These are phyloP conservation scores for Daktulosphaira vitifoliae DNA, from an alignment of 1,140 invertebrate species.

Conservation along the genomic window DNA sequence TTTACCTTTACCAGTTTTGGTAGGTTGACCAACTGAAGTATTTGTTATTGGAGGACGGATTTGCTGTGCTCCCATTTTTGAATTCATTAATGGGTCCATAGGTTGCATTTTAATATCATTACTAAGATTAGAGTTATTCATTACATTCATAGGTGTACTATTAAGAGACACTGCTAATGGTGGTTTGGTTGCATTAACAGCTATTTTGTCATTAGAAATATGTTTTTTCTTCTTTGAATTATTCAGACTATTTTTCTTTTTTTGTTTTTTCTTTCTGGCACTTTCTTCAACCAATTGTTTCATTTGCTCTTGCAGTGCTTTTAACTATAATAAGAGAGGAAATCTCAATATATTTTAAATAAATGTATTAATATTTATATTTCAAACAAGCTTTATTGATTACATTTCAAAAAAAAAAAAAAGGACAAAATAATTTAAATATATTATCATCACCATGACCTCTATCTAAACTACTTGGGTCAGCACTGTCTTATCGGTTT, in stretches of 20 bases:
- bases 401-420: too few species aligned
- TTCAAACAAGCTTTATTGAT: background rate
- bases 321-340: slow-evolving; percentile 51
- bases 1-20: slow-evolving; percentile 51
- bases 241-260: slow-evolving; percentile 62
- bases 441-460: too few species aligned
- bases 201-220: slow-evolving; percentile 14
- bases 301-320: slow-evolving; percentile 88
- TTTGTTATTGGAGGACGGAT: slow-evolving; percentile 36
- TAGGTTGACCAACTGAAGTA: slow-evolving; percentile 38
- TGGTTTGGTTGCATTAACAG: slow-evolving; percentile 6
- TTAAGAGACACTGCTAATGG: slow-evolving; percentile 15
- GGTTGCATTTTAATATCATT: slow-evolving; percentile 32
- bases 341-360: background rate
- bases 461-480: too few species aligned
- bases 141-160: slow-evolving; percentile 21
- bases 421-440: too few species aligned
- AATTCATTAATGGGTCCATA: slow-evolving; percentile 23
- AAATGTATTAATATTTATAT: background rate
- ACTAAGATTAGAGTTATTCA: slow-evolving; percentile 5
- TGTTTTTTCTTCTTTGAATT: slow-evolving; percentile 61
- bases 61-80: slow-evolving; percentile 6
- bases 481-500: too few species aligned
- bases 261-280: slow-evolving; percentile 66
- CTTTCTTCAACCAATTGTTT: slow-evolving; percentile 70